phyloP scores from a whole-genome alignment of 2,888 invertebrate species.

The Nesidiocoris tenuis region DNA sequence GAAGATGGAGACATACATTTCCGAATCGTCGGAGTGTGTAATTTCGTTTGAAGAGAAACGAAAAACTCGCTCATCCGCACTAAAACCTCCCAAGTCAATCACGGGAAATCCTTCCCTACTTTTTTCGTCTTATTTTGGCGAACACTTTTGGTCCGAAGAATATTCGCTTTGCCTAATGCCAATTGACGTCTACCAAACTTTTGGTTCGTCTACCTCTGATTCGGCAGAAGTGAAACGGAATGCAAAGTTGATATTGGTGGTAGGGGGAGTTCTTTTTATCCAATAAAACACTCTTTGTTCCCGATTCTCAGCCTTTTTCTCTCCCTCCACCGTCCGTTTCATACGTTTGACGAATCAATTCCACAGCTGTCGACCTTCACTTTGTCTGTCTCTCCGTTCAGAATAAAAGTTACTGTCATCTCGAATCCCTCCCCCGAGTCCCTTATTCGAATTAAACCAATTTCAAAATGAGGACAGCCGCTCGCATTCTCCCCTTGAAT shows the following conservation, averaged over 20 bases:
- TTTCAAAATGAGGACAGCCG: conserved; percentile 29
- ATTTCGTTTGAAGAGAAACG: conserved; percentile 40
- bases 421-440: conserved; percentile 14
- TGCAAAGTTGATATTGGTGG: not conserved
- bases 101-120: conserved; percentile 24
- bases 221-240: conserved; percentile 22
- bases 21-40: conserved; percentile 36
- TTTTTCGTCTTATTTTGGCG: conserved; percentile 25
- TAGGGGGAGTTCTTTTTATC: conserved; percentile 3
- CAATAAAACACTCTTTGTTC: conserved; percentile 34
- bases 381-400: not conserved
- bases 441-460: conserved; percentile 30
- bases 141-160: conserved; percentile 28
- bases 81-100: conserved; percentile 38
- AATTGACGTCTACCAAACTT: conserved; percentile 38
- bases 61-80: conserved; percentile 32
- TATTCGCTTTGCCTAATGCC: conserved; percentile 34
- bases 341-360: conserved; percentile 34
- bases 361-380: not conserved
- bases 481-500: not conserved
- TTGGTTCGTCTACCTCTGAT: conserved; percentile 42
- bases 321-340: not conserved
- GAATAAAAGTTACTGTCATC: conserved; percentile 38
- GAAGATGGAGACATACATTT: conserved; percentile 41
- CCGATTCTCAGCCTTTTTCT: conserved; percentile 2